Evolutionary conservation across 2,888 invertebrate species (phyloP).

Genomic region (Eretmocerus hayati): DNA sequence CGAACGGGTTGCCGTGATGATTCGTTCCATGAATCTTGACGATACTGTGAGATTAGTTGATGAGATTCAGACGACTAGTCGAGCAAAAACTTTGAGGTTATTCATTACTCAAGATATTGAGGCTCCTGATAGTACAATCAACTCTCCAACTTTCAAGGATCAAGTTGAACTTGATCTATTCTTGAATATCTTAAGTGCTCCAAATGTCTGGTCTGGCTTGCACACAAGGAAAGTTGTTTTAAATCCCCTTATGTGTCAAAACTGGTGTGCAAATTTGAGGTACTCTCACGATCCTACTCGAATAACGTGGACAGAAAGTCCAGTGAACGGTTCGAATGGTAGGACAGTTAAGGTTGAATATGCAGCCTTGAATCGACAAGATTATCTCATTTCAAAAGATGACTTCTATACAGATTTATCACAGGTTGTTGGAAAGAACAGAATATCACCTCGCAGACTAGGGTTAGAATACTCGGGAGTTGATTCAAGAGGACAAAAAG

Average conservation of each 20-base stretch:
- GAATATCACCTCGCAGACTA: conserved; percentile 45
- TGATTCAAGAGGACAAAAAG: conserved; percentile 42
- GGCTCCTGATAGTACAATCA: conserved; percentile 59
- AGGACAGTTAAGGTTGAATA: conserved; percentile 58
- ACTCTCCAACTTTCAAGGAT: conserved; percentile 56
- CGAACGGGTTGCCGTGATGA: conserved; percentile 11
- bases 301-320: conserved; percentile 71
- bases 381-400: conserved; percentile 62
- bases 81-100: conserved; percentile 55
- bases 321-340: conserved; percentile 26
- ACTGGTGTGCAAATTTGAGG: conserved; percentile 10
- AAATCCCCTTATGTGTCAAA: conserved; percentile 1
- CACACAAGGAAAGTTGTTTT: not conserved
- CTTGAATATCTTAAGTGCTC: conserved; percentile 59
- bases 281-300: conserved; percentile 50
- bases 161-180: conserved; percentile 68
- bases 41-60: conserved; percentile 5
- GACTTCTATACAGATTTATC: conserved; percentile 76
- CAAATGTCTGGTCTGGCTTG: conserved; percentile 52
- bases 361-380: conserved; percentile 73
- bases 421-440: conserved; percentile 56
- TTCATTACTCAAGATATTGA: conserved; percentile 53
- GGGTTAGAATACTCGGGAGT: conserved; percentile 66
- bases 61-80: conserved; percentile 52
- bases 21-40: conserved; percentile 1